Evolutionary conservation across 2,113 vertebrate genomes (phyloP), one percentile per base, ranked within the genome.

Genomic region (Dissostichus mawsoni): DNA sequence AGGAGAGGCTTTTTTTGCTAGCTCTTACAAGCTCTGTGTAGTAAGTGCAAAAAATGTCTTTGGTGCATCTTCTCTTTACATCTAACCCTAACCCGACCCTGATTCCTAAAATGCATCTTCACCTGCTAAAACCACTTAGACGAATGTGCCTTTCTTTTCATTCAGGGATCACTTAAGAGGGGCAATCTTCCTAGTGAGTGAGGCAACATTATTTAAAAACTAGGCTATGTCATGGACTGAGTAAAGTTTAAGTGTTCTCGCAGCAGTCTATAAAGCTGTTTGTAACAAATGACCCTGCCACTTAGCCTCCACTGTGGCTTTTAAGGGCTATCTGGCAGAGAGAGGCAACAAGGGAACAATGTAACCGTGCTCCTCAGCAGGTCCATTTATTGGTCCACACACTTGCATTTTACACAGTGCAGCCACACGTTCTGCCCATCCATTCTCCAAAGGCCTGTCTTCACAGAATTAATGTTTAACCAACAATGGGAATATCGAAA

Each of bases 241-340:
- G 53, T 58, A 29, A 78, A 76, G 61, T 69, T 75, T 23, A 65
- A 73, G 3, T 80, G 77, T 69, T 82, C 65, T 68, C 53, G 13
- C 64, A 70, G 75, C n/a, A 78, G 68, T 86, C 74, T 61, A 75
- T 81, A 76, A 86, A 84, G 41, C 59, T 65, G 68, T 66, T 58
- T 68, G 59, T 18, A 61, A 52, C 3, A 47, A 81, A 83, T 76
- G 74, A 78, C 78, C 50, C 81, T 63, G 70, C 53, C 58, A 56
- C 78, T 84, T 68, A 67, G 53, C 50, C 18, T 51, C 85, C 74
- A 3, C 57, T 65, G 82, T 47, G 66, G 71, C 76, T 80, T 86
- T 79, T 69, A 81, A 64, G 69, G 62, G 59, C 51, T 83, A 52
- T 78, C 65, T 71, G 41, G 41, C 69, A 29, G 29, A 45, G 65